These are phyloP conservation scores for Pantelozetes paolii DNA, from an alignment of 2,888 invertebrate species.

Conservation along the genomic window DNA sequence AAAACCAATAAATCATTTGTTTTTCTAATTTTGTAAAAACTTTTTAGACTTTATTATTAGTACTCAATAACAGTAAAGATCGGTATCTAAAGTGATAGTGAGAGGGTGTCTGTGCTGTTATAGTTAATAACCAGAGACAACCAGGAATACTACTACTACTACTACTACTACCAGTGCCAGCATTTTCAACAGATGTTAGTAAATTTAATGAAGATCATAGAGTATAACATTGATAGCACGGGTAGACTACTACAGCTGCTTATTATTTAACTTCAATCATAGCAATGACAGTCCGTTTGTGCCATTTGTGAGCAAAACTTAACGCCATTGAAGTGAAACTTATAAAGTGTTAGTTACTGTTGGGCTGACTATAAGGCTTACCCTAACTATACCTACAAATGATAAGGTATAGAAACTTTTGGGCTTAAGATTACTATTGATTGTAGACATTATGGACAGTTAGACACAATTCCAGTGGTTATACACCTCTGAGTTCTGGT, in stretches of 20 bases:
- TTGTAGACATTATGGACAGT: no score
- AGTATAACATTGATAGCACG: neutral
- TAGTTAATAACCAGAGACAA: neutral
- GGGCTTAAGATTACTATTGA: no score
- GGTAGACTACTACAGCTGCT: neutral
- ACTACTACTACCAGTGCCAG: no score
- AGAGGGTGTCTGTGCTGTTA: no score
- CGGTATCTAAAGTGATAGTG: neutral
- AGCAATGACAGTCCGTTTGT: constrained; percentile 6
- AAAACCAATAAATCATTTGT: no score
- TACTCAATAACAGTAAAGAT: neutral
- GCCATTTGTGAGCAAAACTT: neutral
- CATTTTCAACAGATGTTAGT: constrained; percentile 26
- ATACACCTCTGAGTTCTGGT: no score
- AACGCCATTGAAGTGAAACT: constrained; percentile 5
- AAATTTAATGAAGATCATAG: constrained; percentile 28
- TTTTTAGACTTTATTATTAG: neutral
- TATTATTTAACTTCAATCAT: constrained; percentile 8
- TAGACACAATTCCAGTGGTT: no score
- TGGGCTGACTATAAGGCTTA: no score
- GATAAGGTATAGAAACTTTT: constrained; percentile 14
- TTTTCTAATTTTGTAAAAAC: no score
- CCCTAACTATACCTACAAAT: no score
- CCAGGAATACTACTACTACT: no score
- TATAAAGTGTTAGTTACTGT: neutral